These are phyloP conservation scores for Nannobrachium achirus DNA, from an alignment of 2,113 vertebrate genomes.

Conservation along the genomic window DNA sequence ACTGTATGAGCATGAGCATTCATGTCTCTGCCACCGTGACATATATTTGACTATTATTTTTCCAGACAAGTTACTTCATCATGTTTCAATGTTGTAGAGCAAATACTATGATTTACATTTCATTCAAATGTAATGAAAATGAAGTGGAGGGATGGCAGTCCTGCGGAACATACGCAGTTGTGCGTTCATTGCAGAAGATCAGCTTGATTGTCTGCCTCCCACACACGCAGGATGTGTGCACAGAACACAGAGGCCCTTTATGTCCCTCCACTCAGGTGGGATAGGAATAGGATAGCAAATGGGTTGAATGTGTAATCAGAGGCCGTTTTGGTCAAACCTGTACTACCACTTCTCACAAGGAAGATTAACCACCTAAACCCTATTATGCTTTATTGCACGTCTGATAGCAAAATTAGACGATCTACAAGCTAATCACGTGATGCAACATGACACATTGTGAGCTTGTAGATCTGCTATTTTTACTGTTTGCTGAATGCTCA, in stretches of 20 bases:
- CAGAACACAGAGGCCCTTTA: background rate
- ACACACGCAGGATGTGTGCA: background rate
- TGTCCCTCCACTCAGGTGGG: background rate
- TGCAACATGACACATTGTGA: too few relatives aligned
- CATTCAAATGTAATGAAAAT: too few relatives aligned
- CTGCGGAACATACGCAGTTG: too few relatives aligned
- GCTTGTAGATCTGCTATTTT: too few relatives aligned
- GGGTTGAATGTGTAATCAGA: constrained; percentile 4
- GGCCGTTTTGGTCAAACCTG: background rate
- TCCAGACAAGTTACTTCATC: background rate
- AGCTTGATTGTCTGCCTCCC: background rate
- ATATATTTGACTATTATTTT: background rate
- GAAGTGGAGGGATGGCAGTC: too few relatives aligned
- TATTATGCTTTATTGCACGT: too few relatives aligned
- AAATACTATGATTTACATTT: too few relatives aligned
- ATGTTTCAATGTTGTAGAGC: too few relatives aligned
- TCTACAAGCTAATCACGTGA: too few relatives aligned
- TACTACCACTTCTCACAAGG: background rate
- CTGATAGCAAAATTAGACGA: too few relatives aligned
- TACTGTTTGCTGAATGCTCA: too few relatives aligned
- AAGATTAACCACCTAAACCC: background rate
- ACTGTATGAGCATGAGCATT: too few relatives aligned
- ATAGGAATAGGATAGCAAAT: background rate
- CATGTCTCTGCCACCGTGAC: background rate
- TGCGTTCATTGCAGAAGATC: background rate